Conservation (phyloP, 2,113 vertebrate species). For the Megaptera novaeangliae region DNA sequence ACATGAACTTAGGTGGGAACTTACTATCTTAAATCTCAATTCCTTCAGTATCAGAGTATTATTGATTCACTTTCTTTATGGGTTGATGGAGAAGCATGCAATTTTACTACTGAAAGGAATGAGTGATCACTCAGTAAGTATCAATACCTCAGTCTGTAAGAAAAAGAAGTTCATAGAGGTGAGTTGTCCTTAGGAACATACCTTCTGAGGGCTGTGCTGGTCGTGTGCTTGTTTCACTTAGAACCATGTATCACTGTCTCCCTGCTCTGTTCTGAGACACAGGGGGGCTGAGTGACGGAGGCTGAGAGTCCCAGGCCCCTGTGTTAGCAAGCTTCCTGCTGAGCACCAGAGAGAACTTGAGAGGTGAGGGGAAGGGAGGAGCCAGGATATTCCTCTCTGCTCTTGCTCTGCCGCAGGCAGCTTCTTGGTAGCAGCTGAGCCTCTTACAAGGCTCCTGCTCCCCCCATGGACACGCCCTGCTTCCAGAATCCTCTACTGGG, state of each 20-base stretch:
- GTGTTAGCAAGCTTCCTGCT: background rate
- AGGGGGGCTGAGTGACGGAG: background rate
- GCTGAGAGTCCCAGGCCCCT: background rate
- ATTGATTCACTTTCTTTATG: background rate
- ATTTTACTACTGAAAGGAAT: background rate
- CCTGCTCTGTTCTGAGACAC: background rate
- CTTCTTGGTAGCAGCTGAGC: background rate
- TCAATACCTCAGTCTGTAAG: background rate
- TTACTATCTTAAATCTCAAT: background rate
- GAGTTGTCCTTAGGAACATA: background rate
- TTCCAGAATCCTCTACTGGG: background rate
- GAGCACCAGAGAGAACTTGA: background rate
- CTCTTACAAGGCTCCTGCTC: background rate
- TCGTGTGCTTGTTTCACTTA: background rate
- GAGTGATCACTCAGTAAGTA: background rate
- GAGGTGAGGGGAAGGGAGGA: background rate
- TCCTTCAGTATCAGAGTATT: background rate
- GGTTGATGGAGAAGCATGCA: background rate
- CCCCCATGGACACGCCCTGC: rapidly evolving
- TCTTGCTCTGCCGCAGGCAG: background rate
- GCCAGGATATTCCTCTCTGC: background rate
- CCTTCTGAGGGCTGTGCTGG: too few relatives aligned
- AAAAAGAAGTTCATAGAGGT: background rate
- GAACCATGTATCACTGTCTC: background rate
- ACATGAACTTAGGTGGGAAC: background rate